Evolutionary conservation across 1,140 invertebrate genomes (phyloP).

Genomic region (Anastrepha obliqua): DNA sequence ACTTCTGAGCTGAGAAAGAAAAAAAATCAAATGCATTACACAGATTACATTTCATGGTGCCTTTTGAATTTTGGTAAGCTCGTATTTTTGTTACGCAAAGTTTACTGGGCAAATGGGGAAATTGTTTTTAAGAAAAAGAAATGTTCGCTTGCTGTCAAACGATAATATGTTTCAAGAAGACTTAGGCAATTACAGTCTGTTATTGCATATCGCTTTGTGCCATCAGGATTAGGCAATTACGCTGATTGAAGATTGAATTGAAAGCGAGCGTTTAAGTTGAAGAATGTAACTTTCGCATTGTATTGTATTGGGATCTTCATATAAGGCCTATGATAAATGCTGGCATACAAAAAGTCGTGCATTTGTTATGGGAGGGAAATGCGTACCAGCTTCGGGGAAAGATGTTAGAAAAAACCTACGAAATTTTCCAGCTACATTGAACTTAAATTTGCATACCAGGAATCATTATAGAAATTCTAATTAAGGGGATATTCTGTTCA

Average conservation of each 20-base stretch:
- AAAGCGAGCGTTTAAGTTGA: not conserved
- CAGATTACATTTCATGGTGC: not conserved
- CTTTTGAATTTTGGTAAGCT: not conserved
- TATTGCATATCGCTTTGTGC: not conserved
- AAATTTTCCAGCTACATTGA: too few relatives aligned
- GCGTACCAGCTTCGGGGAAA: too few relatives aligned
- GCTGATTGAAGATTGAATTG: not conserved
- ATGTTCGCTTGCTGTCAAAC: not conserved
- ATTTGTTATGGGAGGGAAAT: too few relatives aligned
- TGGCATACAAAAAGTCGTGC: too few relatives aligned
- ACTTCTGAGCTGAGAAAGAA: not conserved
- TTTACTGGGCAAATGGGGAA: too few relatives aligned
- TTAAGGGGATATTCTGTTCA: too few relatives aligned
- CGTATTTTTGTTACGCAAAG: too few relatives aligned
- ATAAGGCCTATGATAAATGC: too few relatives aligned
- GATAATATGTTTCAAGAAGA: not conserved
- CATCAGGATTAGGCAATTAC: slow-evolving; percentile 7
- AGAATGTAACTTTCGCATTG: not conserved
- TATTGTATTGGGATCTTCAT: too few relatives aligned
- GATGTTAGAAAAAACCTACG: too few relatives aligned
- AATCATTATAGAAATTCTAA: too few relatives aligned
- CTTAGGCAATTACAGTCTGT: not conserved
- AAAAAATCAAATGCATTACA: not conserved
- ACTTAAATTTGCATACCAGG: too few relatives aligned
- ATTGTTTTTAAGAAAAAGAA: not conserved